These are phyloP conservation scores for Steinernema hermaphroditum DNA, from an alignment of 2,888 invertebrate genomes.

Conservation along the genomic window DNA sequence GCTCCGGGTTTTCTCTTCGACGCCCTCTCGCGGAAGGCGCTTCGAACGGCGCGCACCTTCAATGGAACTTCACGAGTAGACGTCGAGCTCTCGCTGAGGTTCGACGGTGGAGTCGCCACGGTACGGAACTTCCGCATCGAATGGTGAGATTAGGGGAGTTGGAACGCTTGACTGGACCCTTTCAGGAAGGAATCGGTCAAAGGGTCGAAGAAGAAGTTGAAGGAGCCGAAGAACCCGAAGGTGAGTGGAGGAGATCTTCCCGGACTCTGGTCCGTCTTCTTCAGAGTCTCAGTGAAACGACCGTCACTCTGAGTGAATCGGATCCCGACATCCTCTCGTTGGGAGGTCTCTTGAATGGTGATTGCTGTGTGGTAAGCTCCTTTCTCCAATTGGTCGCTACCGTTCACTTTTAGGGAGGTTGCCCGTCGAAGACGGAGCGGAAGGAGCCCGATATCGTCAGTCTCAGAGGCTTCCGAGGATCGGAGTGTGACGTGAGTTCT, in stretches of 20 bases:
- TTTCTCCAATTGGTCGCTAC: not conserved
- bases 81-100: constrained; percentile 1
- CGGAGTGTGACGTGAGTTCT: not conserved
- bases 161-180: not conserved
- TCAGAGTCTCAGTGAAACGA: not conserved
- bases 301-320: not conserved
- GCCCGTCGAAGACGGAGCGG: not conserved
- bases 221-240: too few species aligned
- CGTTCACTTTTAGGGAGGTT: not conserved
- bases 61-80: not conserved
- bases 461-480: not conserved
- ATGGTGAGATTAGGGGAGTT: not conserved
- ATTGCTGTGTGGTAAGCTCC: not conserved
- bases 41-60: not conserved
- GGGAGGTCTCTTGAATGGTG: not conserved
- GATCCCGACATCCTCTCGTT: constrained; percentile 6
- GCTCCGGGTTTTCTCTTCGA: not conserved
- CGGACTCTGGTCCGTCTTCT: not conserved
- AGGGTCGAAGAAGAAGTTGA: too few species aligned
- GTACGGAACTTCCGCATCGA: not conserved
- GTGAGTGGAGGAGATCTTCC: not conserved
- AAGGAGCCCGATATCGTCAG: not conserved
- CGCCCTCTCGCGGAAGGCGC: not conserved
- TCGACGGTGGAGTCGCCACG: not conserved
- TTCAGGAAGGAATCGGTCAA: too few species aligned